These are phyloP conservation scores for Stenichneumon culpator DNA, from an alignment of 2,888 invertebrate species.

Conservation along the genomic window DNA sequence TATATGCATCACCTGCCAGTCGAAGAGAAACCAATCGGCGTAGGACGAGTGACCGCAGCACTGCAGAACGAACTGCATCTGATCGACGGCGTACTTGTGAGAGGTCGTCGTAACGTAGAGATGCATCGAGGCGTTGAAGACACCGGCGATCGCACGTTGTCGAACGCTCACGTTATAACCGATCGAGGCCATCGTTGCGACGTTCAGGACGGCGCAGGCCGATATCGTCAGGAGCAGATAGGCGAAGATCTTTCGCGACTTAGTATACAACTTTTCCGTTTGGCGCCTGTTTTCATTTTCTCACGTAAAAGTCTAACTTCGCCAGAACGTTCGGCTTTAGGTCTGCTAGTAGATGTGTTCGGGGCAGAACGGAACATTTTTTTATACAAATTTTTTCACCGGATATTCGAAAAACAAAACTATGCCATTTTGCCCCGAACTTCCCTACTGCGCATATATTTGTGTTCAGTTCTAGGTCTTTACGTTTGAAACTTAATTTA, in stretches of 20 bases:
- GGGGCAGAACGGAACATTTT: not conserved
- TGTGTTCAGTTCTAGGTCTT: not conserved
- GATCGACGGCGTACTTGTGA: constrained; percentile 78
- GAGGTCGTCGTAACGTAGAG: constrained; percentile 74
- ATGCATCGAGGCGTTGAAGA: constrained; percentile 80
- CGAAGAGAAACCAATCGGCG: constrained; percentile 79
- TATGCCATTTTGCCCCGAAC: no score
- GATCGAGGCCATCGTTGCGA: constrained; percentile 77
- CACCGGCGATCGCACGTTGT: constrained; percentile 71
- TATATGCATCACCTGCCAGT: constrained; percentile 79
- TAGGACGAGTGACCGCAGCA: constrained; percentile 80
- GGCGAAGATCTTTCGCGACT: constrained; percentile 70
- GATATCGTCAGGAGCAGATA: constrained; percentile 73
- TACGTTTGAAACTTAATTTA: not conserved
- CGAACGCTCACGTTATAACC: constrained; percentile 75
- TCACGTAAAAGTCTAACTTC: not conserved
- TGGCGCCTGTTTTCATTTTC: constrained; percentile 71
- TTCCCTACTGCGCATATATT: no score
- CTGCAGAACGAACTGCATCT: constrained; percentile 79
- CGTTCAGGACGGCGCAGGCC: constrained; percentile 76
- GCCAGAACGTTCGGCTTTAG: not conserved
- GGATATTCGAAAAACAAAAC: not conserved
- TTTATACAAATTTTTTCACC: not conserved
- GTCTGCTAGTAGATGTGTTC: no score
- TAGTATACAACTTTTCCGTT: constrained; percentile 69